Conservation (phyloP, 2,797 vertebrate genomes). For the Glyptemys insculpta region DNA sequence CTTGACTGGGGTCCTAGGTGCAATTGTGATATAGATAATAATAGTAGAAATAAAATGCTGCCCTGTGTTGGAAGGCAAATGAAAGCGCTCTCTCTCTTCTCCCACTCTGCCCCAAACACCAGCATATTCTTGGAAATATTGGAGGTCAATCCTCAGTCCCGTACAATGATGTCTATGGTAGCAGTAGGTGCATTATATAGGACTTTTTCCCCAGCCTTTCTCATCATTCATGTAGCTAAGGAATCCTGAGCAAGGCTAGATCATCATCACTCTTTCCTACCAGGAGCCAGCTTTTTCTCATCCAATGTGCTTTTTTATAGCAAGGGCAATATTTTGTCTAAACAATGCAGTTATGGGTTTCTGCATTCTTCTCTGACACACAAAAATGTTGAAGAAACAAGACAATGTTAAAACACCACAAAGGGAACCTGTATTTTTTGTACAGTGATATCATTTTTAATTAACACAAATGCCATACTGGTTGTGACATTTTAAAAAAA, state of each 20-base stretch:
- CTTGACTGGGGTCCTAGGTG: not conserved
- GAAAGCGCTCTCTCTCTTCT: not conserved
- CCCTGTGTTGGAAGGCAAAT: not conserved
- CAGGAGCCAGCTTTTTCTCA: not conserved
- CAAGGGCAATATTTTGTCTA: not conserved
- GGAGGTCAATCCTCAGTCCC: not conserved
- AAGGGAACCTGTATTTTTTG: not conserved
- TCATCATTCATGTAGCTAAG: not conserved
- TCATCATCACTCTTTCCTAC: not conserved
- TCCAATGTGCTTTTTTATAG: not conserved
- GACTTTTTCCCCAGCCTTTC: not conserved
- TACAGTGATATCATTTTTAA: slow-evolving; percentile 73
- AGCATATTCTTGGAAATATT: not conserved
- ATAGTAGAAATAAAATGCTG: not conserved
- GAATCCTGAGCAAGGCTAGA: not conserved
- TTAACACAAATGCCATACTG: slow-evolving; percentile 73
- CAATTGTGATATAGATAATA: not conserved
- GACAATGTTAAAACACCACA: not conserved
- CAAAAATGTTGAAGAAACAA: not conserved
- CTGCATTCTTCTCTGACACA: not conserved
- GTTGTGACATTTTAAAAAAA: slow-evolving; percentile 70
- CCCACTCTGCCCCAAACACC: not conserved
- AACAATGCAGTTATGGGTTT: not conserved
- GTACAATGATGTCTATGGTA: not conserved
- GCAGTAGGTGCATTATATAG: not conserved